Evolutionary conservation across 2,888 invertebrate genomes (phyloP).

Genomic region (Podotricha telesiphe): DNA sequence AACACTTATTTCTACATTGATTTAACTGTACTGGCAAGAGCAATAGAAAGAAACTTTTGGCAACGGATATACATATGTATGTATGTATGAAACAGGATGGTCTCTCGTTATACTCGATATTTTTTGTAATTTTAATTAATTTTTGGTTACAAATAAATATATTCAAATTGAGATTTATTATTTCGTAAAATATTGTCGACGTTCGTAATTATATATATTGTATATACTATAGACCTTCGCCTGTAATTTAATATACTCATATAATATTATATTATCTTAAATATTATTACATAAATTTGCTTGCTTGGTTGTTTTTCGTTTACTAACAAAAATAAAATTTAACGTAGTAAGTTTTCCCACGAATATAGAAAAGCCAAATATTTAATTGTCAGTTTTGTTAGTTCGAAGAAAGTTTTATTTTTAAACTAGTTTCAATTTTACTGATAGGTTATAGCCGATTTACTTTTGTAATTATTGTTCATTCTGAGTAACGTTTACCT

Average conservation of each 20-base stretch:
- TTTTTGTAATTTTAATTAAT: neutral
- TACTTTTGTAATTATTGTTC: no score
- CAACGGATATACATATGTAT: neutral
- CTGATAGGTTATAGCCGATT: no score
- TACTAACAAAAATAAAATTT: neutral
- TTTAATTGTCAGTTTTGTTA: neutral
- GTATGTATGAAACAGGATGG: neutral
- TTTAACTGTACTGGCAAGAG: neutral
- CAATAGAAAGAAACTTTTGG: neutral
- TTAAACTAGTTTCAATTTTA: no score
- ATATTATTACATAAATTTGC: neutral
- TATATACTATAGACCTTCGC: conserved; percentile 1
- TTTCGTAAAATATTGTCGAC: neutral
- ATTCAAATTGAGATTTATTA: conserved; percentile 1
- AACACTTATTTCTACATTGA: neutral
- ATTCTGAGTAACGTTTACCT: no score
- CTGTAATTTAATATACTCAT: conserved; percentile 3
- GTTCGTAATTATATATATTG: neutral
- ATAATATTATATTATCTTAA: conserved; percentile 1
- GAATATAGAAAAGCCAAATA: no score
- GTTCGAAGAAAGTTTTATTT: no score
- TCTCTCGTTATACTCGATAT: neutral
- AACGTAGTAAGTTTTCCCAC: neutral
- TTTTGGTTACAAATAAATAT: neutral
- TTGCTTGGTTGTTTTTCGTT: neutral